Conservation (phyloP, 2,797 vertebrate genomes). For the Garrulus glandarius region DNA sequence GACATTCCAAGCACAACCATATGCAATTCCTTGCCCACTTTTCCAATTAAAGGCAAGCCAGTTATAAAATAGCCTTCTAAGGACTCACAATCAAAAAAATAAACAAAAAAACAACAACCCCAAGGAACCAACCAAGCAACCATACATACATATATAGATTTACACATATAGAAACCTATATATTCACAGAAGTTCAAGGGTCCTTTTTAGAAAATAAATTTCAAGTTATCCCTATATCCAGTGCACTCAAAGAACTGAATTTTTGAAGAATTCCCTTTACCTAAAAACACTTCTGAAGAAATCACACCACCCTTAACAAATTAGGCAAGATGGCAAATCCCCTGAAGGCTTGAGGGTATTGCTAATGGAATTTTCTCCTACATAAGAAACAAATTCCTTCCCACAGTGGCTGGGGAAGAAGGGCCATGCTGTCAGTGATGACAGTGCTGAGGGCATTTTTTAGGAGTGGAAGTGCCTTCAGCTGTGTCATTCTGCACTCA, state of each 20-base stretch:
- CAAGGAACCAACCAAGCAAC: fast-evolving
- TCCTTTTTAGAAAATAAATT: background rate
- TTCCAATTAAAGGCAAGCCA: background rate
- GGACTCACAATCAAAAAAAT: background rate
- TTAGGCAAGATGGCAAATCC: background rate
- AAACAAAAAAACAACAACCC: background rate
- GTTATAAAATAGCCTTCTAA: background rate
- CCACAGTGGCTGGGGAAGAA: background rate
- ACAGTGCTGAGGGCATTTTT: background rate
- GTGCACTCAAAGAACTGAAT: background rate
- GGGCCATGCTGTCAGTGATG: background rate
- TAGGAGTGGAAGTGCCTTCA: background rate
- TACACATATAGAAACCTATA: background rate
- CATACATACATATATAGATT: fast-evolving
- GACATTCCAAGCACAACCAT: background rate
- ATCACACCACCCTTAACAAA: background rate
- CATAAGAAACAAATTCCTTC: background rate
- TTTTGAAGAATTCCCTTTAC: background rate
- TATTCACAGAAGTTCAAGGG: background rate
- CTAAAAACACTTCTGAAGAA: background rate
- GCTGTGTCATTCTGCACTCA: background rate
- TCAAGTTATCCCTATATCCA: background rate
- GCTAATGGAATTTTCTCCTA: background rate
- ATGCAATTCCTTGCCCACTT: background rate
- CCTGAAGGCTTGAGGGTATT: background rate